Conservation (phyloP, 2,113 vertebrate genomes). For the Raphicerus campestris region DNA sequence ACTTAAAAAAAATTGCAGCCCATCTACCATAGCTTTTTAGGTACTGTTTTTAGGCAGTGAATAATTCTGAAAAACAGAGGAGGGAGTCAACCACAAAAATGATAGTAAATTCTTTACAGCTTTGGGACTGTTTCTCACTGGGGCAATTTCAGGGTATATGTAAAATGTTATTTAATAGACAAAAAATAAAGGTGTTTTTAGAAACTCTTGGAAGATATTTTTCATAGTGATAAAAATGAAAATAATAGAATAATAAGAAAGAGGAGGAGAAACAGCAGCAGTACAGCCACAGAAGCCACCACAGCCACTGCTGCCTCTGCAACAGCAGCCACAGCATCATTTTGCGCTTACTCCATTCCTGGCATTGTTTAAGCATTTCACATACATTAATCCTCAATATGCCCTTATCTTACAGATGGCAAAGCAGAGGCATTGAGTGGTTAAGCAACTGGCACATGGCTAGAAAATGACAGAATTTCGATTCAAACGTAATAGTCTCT, state of each 20-base stretch:
- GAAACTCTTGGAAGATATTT: neutral
- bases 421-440: neutral
- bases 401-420: neutral
- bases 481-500: neutral
- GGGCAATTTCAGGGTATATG: neutral
- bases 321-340: too few species aligned
- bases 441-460: neutral
- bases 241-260: neutral
- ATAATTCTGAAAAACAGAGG: neutral
- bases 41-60: neutral
- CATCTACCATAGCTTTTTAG: neutral
- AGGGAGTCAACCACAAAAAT: neutral
- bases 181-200: neutral
- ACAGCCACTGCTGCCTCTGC: neutral
- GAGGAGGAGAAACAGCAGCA: neutral
- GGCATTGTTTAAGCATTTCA: neutral
- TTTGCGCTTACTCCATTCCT: neutral
- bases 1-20: neutral
- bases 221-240: neutral
- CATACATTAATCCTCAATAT: neutral
- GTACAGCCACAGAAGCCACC: neutral
- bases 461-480: too few species aligned
- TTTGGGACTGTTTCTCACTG: neutral
- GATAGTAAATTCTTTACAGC: neutral
- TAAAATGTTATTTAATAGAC: neutral